These are phyloP conservation scores for Dipus sagitta DNA, from an alignment of 2,797 vertebrate genomes.

Conservation along the genomic window DNA sequence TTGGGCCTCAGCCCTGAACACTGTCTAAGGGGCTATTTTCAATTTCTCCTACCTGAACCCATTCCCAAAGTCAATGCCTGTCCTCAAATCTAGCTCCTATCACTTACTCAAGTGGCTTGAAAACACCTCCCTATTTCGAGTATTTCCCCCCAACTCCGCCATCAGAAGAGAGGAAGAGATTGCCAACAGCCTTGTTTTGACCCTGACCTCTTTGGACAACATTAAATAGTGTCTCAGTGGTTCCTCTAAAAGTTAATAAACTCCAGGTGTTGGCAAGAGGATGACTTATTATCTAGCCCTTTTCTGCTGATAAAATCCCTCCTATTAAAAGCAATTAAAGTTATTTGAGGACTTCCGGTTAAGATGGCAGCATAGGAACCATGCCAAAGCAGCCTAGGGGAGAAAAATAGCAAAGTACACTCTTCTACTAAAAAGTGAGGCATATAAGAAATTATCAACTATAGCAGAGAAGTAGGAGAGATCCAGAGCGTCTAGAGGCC, in stretches of 20 bases:
- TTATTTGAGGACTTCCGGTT: no score
- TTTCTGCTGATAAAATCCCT: not conserved
- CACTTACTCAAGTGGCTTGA: not conserved
- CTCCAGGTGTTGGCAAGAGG: not conserved
- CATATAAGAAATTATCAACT: no score
- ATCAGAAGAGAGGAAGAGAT: not conserved
- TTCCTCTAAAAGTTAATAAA: conserved; percentile 43
- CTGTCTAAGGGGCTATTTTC: not conserved
- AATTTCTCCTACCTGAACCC: not conserved
- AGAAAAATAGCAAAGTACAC: no score
- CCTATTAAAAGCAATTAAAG: conserved; percentile 21
- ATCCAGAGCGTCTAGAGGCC: no score
- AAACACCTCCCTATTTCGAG: not conserved
- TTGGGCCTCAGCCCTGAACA: not conserved
- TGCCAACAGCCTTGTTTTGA: not conserved
- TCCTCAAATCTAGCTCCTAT: not conserved
- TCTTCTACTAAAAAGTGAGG: no score
- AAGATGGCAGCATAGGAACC: no score
- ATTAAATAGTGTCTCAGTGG: not conserved
- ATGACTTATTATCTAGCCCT: not conserved
- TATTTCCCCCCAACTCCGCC: not conserved
- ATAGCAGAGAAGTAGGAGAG: no score
- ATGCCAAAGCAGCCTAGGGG: no score
- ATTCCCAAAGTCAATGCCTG: not conserved
- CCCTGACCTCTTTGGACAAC: not conserved